These are phyloP conservation scores for Puntigrus tetrazona DNA, from an alignment of 2,113 vertebrate species.

Conservation along the genomic window DNA sequence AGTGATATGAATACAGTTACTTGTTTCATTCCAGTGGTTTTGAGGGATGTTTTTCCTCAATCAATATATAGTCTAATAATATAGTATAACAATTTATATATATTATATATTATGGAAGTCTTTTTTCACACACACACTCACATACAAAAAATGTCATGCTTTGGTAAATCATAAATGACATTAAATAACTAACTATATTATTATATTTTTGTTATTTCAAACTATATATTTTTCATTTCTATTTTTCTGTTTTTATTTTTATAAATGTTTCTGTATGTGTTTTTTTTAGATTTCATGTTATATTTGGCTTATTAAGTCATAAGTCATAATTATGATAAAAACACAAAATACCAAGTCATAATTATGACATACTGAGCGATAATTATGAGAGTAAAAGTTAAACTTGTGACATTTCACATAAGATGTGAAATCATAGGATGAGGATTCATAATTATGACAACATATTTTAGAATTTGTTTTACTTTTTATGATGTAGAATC, in stretches of 20 bases:
- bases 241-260: no score
- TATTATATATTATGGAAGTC: not conserved
- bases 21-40: not conserved
- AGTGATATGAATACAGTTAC: not conserved
- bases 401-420: not conserved
- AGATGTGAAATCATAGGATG: not conserved
- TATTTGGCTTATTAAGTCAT: no score
- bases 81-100: no score
- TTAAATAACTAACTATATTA: no score
- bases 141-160: not conserved
- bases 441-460: not conserved
- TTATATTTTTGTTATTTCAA: no score
- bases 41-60: not conserved
- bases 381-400: not conserved
- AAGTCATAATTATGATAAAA: no score
- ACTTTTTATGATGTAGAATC: not conserved
- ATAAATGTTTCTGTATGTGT: not conserved
- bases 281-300: not conserved
- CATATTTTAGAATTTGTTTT: not conserved
- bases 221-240: no score
- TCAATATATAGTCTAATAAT: not conserved
- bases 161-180: not conserved
- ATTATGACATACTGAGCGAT: not conserved
- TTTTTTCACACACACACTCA: not conserved
- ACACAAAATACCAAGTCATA: not conserved